Base-by-base conservation (phyloP, 2,113 vertebrate species). In the Taxidea taxus region DNA sequence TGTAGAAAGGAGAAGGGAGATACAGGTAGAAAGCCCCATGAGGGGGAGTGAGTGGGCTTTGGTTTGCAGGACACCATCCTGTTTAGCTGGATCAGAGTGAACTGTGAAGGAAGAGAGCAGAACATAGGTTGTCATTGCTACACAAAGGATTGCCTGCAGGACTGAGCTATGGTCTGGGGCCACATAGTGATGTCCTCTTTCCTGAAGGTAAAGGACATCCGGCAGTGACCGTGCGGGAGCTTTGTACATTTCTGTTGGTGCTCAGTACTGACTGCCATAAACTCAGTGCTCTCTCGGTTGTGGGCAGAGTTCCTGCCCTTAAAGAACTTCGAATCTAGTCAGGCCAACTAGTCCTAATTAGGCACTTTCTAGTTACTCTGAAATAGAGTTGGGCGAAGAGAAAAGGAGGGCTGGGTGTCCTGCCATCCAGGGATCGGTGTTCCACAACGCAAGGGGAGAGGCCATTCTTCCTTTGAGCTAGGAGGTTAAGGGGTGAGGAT, bases 361-460 rank as follows among this genome's bases (percentile, higher is more conserved):
- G 31, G 20, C 7, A 70, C 2, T 70, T 51, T 8, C 20, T n/a
- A n/a, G 37, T 85, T 93, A 20, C 54, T 88, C 62, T 96, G 60
- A 90, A 93, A 88, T 6, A 90, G 44, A 91, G 7, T 91, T 87
- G 37, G 78, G 39, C 8, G 75, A 94, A 34, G 56, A 80, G 44
- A 39, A 18, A 8, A 51, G 14, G 13, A 72, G 18, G 6, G 7
- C 16, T 37, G 29, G 5, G 21, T 66, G 27, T 85, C 4, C 9
- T 86, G 25, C 88, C 51, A 84, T 5, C 8, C 1, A 62, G 20
- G 31, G 83, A 2, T 27, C 44, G 11, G 14, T 82, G 5, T 62
- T 37, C 47, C 31, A 21, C 75, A 75, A 56, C 39, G 20, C 5
- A 21, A 21, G 39, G 68, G 5, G 13, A 64, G 15, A 4, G 27